phyloP scores from a whole-genome alignment of 1,140 invertebrate genomes.

The Dreissena rostriformis region DNA sequence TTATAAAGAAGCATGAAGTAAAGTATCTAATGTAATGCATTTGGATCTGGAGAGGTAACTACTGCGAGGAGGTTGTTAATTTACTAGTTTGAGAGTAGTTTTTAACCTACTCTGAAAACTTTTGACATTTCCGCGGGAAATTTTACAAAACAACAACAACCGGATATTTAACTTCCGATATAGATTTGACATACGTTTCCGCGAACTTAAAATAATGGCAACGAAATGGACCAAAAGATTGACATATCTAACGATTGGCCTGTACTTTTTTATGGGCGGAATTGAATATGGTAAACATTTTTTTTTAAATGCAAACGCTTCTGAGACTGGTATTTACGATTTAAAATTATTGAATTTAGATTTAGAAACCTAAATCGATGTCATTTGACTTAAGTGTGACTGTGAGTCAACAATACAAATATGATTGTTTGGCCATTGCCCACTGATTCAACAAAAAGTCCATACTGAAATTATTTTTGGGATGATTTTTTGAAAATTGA shows the following conservation, averaged over 20 bases:
- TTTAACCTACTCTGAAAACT: neutral
- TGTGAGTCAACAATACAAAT: too few species aligned
- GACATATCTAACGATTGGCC: conserved; percentile 59
- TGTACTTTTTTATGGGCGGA: conserved; percentile 68
- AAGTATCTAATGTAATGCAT: neutral
- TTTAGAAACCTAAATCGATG: too few species aligned
- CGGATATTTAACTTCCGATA: neutral
- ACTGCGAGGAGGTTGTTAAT: neutral
- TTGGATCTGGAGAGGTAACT: neutral
- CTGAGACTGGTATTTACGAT: too few species aligned
- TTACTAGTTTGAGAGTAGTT: too few species aligned
- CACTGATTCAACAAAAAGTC: too few species aligned
- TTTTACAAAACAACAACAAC: neutral
- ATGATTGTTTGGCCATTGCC: too few species aligned
- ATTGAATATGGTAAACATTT: conserved; percentile 75
- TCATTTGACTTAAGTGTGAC: too few species aligned
- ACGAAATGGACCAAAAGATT: conserved; percentile 62
- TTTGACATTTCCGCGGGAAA: neutral
- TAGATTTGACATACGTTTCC: conserved; percentile 6
- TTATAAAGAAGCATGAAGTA: neutral
- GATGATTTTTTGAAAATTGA: too few species aligned
- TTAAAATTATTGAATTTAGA: too few species aligned
- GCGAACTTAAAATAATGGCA: conserved; percentile 34
- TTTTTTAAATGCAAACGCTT: too few species aligned
- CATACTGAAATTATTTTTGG: too few species aligned